Evolutionary conservation across 2,888 invertebrate species (phyloP), one percentile per base, ranked within the genome.

Genomic region (Lasius fuliginosus): DNA sequence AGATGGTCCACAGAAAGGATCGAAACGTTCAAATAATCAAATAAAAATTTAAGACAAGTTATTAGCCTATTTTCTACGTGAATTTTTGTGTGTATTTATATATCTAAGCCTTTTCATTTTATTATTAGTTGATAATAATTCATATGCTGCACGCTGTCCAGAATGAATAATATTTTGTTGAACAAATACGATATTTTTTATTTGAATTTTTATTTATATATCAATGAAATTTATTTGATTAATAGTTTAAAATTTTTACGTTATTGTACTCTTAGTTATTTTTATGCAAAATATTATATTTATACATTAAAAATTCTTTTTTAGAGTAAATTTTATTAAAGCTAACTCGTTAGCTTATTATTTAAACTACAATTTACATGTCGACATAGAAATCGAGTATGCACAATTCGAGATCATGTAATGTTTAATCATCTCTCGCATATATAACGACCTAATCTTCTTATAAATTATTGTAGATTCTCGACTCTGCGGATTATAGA

Each of bases 381-480:
- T 67, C 65, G 33, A 64, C 64, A 64, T 18, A 36, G 36, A 11
- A 53, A 77, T 40, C 12, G 36, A 8, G 27, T 18, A 40, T 18
- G 53, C 12, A 56, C 53, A 53, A 53, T 53, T 53, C n/a, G 53
- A 53, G 6, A 53, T 12, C 33, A 40, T 23, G 76, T 27, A 65
- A 77, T 9, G 33, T 77, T 82, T 65, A 65, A 65, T 76, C 33
- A 53, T 30, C 74, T n/a, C 18, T n/a, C n/a, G 33, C 18, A 23
- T n/a, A 6, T 49, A 65, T 23, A 18, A 23, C 23, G 49, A n/a
- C 76, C 36, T 36, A 0, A 4, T 76, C 42, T 65, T 82, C 79
- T 67, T 58, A 77, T 77, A 82, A 84, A 84, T 88, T 88, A 86
- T 88, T 84, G 73, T 23, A 65, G 60, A 33, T 33, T 56, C 74